Conservation (phyloP, 2,888 invertebrate genomes). For the Ichneumoninae sp. region DNA sequence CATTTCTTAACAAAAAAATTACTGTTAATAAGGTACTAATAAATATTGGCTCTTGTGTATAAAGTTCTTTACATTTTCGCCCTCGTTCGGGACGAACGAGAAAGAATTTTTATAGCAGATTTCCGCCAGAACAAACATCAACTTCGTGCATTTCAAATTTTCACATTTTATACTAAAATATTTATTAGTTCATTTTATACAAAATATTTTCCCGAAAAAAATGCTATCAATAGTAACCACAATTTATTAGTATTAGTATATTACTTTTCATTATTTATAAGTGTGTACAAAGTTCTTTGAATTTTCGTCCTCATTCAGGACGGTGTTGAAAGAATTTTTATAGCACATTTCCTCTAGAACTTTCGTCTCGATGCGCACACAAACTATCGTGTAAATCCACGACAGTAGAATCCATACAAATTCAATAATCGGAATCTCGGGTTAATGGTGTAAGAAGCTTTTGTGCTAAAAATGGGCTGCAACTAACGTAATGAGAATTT, state of each 20-base stretch:
- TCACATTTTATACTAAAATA: too few species aligned
- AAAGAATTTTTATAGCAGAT: background rate
- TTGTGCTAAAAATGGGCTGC: constrained; percentile 4
- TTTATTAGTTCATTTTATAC: too few species aligned
- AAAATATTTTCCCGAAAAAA: too few species aligned
- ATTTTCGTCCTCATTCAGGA: background rate
- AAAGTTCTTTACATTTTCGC: background rate
- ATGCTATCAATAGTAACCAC: too few species aligned
- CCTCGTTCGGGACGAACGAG: background rate
- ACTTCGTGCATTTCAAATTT: too few species aligned
- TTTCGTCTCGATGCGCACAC: background rate
- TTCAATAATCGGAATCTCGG: constrained; percentile 7
- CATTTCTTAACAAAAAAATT: too few species aligned
- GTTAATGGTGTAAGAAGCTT: constrained; percentile 30
- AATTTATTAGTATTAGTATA: too few species aligned
- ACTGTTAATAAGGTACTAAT: too few species aligned
- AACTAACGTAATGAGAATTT: background rate
- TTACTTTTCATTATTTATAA: too few species aligned
- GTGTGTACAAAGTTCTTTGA: background rate
- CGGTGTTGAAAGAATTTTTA: background rate
- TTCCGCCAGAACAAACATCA: background rate
- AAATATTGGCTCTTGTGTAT: background rate
- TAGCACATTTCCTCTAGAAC: background rate
- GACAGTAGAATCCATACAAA: background rate
- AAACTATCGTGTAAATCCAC: too few species aligned